Evolutionary conservation across 2,888 invertebrate species (phyloP), one percentile per base, ranked within the genome.

Genomic region (Chrysopilus asiliformis): DNA sequence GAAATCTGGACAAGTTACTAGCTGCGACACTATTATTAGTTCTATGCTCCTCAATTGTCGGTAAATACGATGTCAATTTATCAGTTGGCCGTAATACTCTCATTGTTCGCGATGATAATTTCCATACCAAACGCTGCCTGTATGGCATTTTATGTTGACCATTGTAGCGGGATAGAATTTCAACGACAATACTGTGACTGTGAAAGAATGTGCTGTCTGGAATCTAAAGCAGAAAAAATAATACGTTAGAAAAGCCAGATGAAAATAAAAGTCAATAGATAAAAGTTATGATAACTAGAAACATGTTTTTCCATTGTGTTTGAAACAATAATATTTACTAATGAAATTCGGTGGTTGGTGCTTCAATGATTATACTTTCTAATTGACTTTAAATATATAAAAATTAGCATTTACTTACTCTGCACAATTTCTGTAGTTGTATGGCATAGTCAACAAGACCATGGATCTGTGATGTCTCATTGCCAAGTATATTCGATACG

Each of bases 81-180:
- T 79, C 79, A 28, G 79, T 81, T 13, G 82, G 82, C 26, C 81
- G 73, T 37, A 81, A 65, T 44, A 79, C 72, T 57, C 79, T 68
- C 40, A 55, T 36, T 25, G 82, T 83, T 35, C 83, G 68, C 43
- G 77, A 77, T 8, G 81, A 82, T 39, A 84, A 67, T 40, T 74
- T 67, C 84, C 84, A 84, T 44, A 79, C 76, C 44, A 84, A 72
- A 35, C 80, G 72, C 62, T 84, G 82, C 5, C 76, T 68, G 52
- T 77, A 73, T 18, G 71, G 71, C 45, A 74, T 67, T 65, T 79
- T 68, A 56, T 76, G 62, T 62, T 74, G 65, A 33, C 76, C 77
- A 56, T 83, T 80, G 62, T 85, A 85, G 42, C 76, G 74, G 32
- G 72, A 68, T 49, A 81, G 57, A 50, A 79, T 76, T 45, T 66